Percentiles rank a stretch among this genome's conserved stretches.
These are phyloP conservation scores for Amphibalanus amphitrite DNA, from an alignment of 1,140 invertebrate genomes.

Conservation along the genomic window DNA sequence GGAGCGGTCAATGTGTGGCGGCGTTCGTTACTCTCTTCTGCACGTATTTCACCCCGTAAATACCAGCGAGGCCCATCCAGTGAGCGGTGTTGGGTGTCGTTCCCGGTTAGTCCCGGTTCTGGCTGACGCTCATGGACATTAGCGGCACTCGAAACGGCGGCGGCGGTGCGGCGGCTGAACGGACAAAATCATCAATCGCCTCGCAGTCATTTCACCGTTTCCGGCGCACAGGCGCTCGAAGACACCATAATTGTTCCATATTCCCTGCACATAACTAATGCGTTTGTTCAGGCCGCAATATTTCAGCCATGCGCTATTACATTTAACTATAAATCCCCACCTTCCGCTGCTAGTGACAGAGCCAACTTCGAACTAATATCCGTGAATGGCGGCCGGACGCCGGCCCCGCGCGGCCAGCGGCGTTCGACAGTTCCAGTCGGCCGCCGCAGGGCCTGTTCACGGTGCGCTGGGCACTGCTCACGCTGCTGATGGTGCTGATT, in stretches of 20 bases:
- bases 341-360: background rate
- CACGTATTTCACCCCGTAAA: too few species aligned
- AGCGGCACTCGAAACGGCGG: too few species aligned
- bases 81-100: too few species aligned
- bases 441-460: too few species aligned
- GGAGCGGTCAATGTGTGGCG: too few species aligned
- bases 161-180: background rate
- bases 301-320: conserved; percentile 1
- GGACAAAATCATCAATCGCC: background rate
- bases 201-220: background rate
- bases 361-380: background rate
- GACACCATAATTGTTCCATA: background rate
- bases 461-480: background rate
- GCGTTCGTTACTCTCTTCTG: too few species aligned
- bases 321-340: background rate
- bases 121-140: background rate
- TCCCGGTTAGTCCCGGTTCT: too few species aligned
- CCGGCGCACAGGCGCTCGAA: background rate
- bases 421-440: background rate
- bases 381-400: background rate
- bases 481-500: too few species aligned
- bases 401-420: too few species aligned
- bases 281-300: conserved; percentile 1
- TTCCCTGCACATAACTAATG: conserved; percentile 1
- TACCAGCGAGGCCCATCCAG: too few species aligned